A percentile compares a stretch with the other conserved stretches of the same genome.
phyloP scores from a whole-genome alignment of 2,888 invertebrate species.

The Cartodere bifasciata region DNA sequence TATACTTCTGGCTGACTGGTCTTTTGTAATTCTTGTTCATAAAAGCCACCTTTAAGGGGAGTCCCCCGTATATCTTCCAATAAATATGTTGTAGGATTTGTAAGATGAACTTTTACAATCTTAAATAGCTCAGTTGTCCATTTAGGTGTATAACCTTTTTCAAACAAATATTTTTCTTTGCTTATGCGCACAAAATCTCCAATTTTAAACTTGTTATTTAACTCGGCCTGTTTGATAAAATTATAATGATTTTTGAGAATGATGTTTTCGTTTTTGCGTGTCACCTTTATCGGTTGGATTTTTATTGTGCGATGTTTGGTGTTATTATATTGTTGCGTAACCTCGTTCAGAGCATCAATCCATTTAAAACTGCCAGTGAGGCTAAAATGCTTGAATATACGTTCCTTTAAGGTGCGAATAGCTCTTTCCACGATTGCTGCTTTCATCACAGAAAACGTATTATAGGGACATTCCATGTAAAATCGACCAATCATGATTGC shows the following conservation, averaged over 20 bases:
- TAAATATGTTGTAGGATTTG: slow-evolving; percentile 23
- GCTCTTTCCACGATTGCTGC: slow-evolving; percentile 20
- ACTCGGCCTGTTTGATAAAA: slow-evolving; percentile 15
- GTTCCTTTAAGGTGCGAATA: slow-evolving; percentile 19
- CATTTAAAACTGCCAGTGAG: slow-evolving; percentile 20
- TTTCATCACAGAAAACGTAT: slow-evolving; percentile 17
- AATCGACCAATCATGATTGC: no score
- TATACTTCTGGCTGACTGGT: slow-evolving; percentile 19
- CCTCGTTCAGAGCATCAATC: slow-evolving; percentile 18
- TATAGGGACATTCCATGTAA: no score
- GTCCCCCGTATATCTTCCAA: slow-evolving; percentile 18
- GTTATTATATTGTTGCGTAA: slow-evolving; percentile 10
- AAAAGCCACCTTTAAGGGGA: slow-evolving; percentile 21
- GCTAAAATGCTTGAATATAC: slow-evolving; percentile 21
- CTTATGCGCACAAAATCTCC: slow-evolving; percentile 24
- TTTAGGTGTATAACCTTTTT: slow-evolving; percentile 25
- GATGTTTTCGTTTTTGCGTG: slow-evolving; percentile 7
- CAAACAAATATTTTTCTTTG: slow-evolving; percentile 22
- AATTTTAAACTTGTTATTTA: slow-evolving; percentile 15
- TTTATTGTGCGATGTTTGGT: slow-evolving; percentile 10
- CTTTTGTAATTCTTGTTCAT: slow-evolving; percentile 18
- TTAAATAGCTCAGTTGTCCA: slow-evolving; percentile 27
- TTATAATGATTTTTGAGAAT: slow-evolving; percentile 14
- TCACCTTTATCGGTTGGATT: slow-evolving; percentile 9
- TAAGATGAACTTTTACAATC: slow-evolving; percentile 20